Evolutionary conservation across 2,113 vertebrate species (phyloP), one percentile per base, ranked within the genome.

Genomic region (Myotis yumanensis): DNA sequence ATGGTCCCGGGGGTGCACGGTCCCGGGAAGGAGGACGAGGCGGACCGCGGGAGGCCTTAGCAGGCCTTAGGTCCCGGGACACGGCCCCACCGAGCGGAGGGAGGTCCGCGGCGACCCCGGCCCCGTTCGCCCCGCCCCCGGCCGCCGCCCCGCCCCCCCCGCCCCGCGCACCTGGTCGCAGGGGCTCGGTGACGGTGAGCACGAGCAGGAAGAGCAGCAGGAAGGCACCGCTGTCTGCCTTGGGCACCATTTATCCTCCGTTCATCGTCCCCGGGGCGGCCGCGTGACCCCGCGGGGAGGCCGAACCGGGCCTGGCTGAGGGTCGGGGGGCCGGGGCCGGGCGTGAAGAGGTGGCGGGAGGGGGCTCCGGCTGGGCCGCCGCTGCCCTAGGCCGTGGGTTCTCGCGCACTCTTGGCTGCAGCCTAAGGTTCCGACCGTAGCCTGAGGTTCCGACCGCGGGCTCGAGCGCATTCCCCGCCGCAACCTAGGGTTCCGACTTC

Each of bases 201-300:
- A 99, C 99, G 75, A 99, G 98, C 97, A 99, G 98, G 92, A 99
- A 98, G 97, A 99, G 98, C 98, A 99, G 97, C 97, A 99, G 97
- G 98, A 99, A 99, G 98, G 98, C 99, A 98, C 99, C 99, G 99
- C 99, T 99, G 99, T 99, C 99, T 98, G 99, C 98, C 98, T 99
- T 99, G 98, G 99, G 99, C 99, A 99, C 99, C 99, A 99, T 99
- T 99, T 99, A 99, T 99, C 99, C 99, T 99, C 99, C 99, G 99
- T 99, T 99, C 99, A 99, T 99, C 99, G 98, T 99, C 98, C 98
- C 98, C 98, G 72, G 97, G 97, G 97, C 97, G 97, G 97, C 95
- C 95, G 97, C 97, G 91, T 89, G 59, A 96, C 96, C 94, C 97
- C 96, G 97, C 98, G 94, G 96, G 96, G 96, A 96, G 96, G 96